A percentile compares a stretch with the other conserved stretches of the same genome.
Conservation (phyloP, 2,113 vertebrate genomes). For the Rhombomys opimus region DNA sequence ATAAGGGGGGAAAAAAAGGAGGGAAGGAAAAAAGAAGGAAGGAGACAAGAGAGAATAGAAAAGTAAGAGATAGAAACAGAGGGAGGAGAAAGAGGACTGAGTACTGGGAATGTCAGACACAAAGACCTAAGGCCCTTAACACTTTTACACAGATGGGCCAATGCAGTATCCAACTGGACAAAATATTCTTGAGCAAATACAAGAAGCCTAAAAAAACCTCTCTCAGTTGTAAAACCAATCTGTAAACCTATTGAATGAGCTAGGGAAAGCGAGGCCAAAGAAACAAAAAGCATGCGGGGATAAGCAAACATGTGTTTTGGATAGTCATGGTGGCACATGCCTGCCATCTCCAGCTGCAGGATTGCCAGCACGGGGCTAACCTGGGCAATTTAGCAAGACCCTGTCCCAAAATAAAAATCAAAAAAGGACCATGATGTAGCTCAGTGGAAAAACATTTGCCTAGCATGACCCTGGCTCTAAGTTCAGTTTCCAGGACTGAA, state of each 20-base stretch:
- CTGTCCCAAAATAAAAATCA: background rate
- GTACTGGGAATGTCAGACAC: background rate
- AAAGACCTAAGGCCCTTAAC: background rate
- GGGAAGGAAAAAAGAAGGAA: background rate
- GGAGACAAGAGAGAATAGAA: background rate
- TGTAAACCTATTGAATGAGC: background rate
- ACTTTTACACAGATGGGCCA: background rate
- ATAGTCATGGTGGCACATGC: background rate
- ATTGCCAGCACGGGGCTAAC: no score
- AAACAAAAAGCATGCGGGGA: background rate
- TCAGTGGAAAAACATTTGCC: background rate
- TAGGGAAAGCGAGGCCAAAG: background rate
- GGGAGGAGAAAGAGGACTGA: background rate
- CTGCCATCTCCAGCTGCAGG: background rate
- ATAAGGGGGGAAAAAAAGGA: no score
- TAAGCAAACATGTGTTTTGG: background rate
- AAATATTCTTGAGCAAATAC: slow-evolving; percentile 35
- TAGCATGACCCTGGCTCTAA: background rate
- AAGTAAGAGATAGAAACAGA: background rate
- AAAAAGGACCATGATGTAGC: background rate
- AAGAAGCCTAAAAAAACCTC: background rate
- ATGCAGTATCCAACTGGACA: background rate
- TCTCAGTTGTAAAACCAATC: background rate
- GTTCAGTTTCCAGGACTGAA: background rate
- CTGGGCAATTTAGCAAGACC: background rate